Base-by-base conservation (phyloP, 1,140 invertebrate species). In the Drosophila gunungcola region DNA sequence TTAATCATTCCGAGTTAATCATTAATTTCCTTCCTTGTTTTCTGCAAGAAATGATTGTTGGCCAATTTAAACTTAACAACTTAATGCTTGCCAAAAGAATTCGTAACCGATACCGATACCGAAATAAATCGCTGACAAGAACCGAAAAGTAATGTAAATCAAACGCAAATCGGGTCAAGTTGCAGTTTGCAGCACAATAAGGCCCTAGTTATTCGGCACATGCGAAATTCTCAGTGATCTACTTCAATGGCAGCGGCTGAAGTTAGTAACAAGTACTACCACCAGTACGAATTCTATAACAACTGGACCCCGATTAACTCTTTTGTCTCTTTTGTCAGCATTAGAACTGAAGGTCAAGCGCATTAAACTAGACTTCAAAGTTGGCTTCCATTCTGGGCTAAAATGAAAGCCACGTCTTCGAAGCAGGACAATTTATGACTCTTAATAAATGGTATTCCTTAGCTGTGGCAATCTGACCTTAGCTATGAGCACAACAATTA, bases 141-240 rank as follows among this genome's bases (percentile, higher is more conserved):
- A 61, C 70, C 78, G 70, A 52, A 56, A 48, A 52, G 16, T 21
- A 63, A 49, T 64, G 51, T 77, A 64, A 61, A 69, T 75, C 57
- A 77, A 54, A 57, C 32, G 9, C 63, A 61, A 88, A 76, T 83
- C 54, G 46, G 82, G 82, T 86, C 82, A 86, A 86, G 78, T 81
- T 81, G 53, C 68, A 65, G 74, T 82, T 69, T 69, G 62, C 53
- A 57, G 61, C 58, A 57, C 56, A 83, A 84, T 75, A 65, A 56
- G 53, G 78, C 74, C 78, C 82, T 78, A 86, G 65, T 63, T 82
- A 76, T 86, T 82, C 80, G 78, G 83, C 83, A 88, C 83, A 88
- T 89, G 83, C 84, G 84, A 88, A 88, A 89, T 88, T 83, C 84
- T 68, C 76, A 83, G 79, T 89, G 80, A 68, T 76, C 83, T 76